Conservation (phyloP, 2,888 invertebrate species). For the Tachina fera region DNA sequence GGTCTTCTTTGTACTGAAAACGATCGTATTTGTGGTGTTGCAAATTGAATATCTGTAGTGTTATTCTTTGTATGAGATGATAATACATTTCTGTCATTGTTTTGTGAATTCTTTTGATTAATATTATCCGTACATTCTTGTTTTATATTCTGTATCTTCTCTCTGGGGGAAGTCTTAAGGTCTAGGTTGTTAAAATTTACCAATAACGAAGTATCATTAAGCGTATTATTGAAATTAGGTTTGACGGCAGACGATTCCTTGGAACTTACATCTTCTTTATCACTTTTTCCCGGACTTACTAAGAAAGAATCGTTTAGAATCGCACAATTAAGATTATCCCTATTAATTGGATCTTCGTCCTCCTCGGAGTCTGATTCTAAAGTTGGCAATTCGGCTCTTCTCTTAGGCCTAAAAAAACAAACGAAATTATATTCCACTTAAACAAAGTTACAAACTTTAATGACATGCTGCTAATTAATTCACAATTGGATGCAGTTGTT, state of each 20-base stretch:
- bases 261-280: conserved; percentile 69
- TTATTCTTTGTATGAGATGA: conserved; percentile 33
- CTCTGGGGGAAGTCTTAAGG: conserved; percentile 73
- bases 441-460: background rate
- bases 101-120: background rate
- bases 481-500: background rate
- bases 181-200: conserved; percentile 77
- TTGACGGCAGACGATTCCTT: conserved; percentile 61
- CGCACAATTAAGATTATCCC: conserved; percentile 81
- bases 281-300: conserved; percentile 77
- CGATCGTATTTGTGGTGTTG: conserved; percentile 80
- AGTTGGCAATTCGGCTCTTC: conserved; percentile 79
- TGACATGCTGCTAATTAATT: background rate
- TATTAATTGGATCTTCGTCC: conserved; percentile 73
- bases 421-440: background rate
- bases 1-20: conserved; percentile 74
- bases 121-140: background rate
- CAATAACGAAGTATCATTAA: conserved; percentile 76
- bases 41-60: conserved; percentile 76
- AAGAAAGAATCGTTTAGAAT: conserved; percentile 81
- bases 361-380: conserved; percentile 80
- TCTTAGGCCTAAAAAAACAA: conserved; percentile 76
- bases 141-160: conserved; percentile 34
- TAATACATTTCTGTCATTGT: background rate
- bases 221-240: conserved; percentile 18